A percentile compares a stretch with the other conserved stretches of the same genome.
Conservation (phyloP, 2,113 vertebrate species). For the Neogobius melanostomus region DNA sequence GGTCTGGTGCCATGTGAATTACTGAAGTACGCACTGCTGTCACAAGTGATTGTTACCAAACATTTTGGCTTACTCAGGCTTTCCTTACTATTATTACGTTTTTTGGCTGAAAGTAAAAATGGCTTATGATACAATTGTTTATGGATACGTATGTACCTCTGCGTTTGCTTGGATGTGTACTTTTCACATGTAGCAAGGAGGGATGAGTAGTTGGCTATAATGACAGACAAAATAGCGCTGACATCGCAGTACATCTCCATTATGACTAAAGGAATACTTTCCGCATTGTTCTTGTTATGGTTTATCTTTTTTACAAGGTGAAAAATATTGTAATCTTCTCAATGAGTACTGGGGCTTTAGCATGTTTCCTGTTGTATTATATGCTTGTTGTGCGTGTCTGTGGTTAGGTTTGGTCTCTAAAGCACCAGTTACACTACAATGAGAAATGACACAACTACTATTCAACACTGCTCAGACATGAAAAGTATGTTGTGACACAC, state of each 20-base stretch:
- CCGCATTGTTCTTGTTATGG: constrained; percentile 13
- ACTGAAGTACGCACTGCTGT: constrained; percentile 55
- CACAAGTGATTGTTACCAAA: constrained; percentile 52
- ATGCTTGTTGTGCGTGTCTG: constrained; percentile 17
- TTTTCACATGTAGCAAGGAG: neutral
- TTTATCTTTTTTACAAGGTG: constrained; percentile 26
- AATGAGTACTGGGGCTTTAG: constrained; percentile 26
- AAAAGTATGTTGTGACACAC: constrained; percentile 10
- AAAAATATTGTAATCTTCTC: constrained; percentile 45
- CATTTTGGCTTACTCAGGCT: constrained; percentile 12
- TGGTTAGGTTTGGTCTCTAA: constrained; percentile 37
- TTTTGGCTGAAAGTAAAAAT: constrained; percentile 35
- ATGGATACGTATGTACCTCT: constrained; percentile 12
- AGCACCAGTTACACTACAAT: constrained; percentile 30
- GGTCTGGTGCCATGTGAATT: constrained; percentile 42
- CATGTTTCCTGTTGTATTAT: constrained; percentile 35
- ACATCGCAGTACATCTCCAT: constrained; percentile 10
- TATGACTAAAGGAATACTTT: constrained; percentile 11
- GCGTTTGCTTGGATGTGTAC: neutral
- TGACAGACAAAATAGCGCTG: constrained; percentile 13
- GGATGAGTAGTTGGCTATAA: constrained; percentile 3
- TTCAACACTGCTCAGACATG: constrained; percentile 16
- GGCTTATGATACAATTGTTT: constrained; percentile 27
- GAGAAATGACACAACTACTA: constrained; percentile 43
- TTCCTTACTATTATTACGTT: constrained; percentile 16